Conservation (phyloP, 2,113 vertebrate species). For the Ifrita kowaldi region DNA sequence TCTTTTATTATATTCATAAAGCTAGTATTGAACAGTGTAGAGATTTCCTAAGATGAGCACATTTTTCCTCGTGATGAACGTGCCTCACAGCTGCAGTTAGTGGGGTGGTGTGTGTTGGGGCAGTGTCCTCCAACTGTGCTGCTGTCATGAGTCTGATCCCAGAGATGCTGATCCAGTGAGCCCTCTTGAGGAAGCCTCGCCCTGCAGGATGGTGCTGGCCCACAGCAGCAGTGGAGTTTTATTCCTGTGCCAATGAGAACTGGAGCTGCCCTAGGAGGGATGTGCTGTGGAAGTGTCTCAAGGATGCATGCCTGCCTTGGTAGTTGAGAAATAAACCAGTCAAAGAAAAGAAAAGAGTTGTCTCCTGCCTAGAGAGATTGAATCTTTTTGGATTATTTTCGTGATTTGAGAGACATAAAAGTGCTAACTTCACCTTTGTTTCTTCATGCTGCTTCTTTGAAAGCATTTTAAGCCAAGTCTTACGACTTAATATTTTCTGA, state of each 20-base stretch:
- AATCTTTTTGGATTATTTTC: not conserved
- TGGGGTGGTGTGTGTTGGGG: not conserved
- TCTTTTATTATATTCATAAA: not conserved
- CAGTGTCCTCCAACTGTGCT: not conserved
- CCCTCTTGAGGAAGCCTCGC: not conserved
- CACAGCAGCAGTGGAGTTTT: not conserved
- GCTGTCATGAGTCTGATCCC: not conserved
- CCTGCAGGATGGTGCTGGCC: not conserved
- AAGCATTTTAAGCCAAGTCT: not conserved
- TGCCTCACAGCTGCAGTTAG: not conserved
- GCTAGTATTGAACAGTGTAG: not conserved
- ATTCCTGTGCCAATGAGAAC: not conserved
- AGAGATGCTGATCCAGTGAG: rapidly evolving
- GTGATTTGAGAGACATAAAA: not conserved
- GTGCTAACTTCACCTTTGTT: rapidly evolving
- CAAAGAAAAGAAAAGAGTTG: not conserved
- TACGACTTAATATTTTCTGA: not conserved
- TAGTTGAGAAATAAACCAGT: not conserved
- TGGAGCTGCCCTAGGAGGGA: not conserved
- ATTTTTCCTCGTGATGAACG: not conserved
- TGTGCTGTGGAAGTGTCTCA: not conserved
- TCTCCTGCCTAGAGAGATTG: not conserved
- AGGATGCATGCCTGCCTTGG: not conserved
- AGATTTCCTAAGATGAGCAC: not conserved
- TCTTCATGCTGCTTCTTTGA: not conserved